Conservation (phyloP, 1,140 invertebrate species). For the Tribolium castaneum region DNA sequence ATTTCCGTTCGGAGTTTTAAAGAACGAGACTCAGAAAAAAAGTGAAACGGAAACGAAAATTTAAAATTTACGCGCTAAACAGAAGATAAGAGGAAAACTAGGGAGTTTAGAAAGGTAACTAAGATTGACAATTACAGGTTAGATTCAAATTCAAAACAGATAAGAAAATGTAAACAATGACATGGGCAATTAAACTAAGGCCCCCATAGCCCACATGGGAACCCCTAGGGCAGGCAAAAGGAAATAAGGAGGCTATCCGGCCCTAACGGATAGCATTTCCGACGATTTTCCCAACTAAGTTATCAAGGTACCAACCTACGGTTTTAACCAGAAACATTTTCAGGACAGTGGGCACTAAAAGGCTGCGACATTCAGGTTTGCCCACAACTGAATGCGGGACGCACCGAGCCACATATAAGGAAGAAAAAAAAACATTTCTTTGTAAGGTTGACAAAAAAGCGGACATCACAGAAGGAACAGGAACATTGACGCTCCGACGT, state of each 20-base stretch:
- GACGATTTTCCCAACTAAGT: background rate
- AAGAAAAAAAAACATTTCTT: background rate
- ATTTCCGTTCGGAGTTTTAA: background rate
- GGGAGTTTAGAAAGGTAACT: background rate
- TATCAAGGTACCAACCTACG: no score
- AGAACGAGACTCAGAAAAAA: background rate
- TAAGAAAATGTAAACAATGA: background rate
- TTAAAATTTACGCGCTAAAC: background rate
- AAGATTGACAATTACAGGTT: background rate
- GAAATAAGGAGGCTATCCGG: background rate
- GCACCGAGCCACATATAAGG: background rate
- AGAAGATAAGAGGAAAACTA: background rate
- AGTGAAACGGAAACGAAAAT: background rate
- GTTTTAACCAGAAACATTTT: background rate
- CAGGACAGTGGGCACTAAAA: background rate
- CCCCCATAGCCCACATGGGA: background rate
- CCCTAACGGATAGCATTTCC: background rate
- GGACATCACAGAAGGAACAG: background rate
- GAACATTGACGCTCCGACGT: no score
- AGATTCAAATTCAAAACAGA: background rate
- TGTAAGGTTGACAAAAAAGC: background rate
- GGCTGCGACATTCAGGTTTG: background rate
- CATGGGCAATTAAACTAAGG: background rate
- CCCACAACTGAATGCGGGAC: background rate
- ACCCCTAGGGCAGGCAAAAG: background rate